Evolutionary conservation across 2,797 vertebrate species (phyloP), one percentile per base, ranked within the genome.

Genomic region (Xiphorhynchus erythropygius): DNA sequence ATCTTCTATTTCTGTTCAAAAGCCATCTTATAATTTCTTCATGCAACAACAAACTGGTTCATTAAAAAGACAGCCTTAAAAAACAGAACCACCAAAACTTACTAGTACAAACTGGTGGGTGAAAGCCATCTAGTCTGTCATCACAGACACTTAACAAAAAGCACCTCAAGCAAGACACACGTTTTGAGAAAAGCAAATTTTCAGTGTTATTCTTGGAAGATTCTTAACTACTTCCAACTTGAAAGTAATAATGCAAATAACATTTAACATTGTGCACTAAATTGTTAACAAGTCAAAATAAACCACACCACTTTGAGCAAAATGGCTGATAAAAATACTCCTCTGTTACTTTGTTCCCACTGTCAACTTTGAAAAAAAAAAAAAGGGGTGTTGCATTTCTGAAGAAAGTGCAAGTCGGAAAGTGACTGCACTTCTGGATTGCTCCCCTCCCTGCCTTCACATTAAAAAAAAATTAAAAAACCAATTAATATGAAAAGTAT

Each of bases 1-100:
- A 76, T 69, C 70, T 76, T 82, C 8, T 13, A 23, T 44, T 87
- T 87, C 33, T 94, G 13, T 81, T 89, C 44, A 70, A 76, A 79
- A 87, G 59, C 3, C 5, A 24, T 28, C 24, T 69, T 44, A 53
- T 13, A 55, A 59, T 39, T 87, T 77, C 64, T 71, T 81, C 50
- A 84, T 7, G 14, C 25, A 78, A 52, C 55, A 89, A 73, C 13
- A 87, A 85, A 39, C 33, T 14, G 8, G 21, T 33, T 22, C 24
- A 41, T 68, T 78, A 73, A 68, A 71, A 39, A 15, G 2, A 33
- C 0, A 0, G 46, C 8, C 9, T 49, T 39, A 24, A 65, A 68
- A 50, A 41, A 32, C 41, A 56, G 37, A 9, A 15, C 5, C 16
- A 39, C 21, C 15, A 71, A 77, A 47, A 13, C 4, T 22, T 50